Conservation (phyloP, 2,888 invertebrate genomes). For the Drosophila antonietae region DNA sequence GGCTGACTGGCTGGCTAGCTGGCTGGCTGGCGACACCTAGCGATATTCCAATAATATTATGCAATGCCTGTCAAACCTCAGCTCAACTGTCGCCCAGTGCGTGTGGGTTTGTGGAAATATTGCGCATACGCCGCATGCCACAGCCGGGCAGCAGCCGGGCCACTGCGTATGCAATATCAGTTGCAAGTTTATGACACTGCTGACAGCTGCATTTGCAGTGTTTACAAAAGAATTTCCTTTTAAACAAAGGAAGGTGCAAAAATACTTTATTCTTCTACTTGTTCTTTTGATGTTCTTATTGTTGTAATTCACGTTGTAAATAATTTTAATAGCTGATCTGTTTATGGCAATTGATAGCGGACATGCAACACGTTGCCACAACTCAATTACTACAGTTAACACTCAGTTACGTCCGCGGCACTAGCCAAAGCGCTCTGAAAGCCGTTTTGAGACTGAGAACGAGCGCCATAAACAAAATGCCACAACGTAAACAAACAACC, state of each 20-base stretch:
- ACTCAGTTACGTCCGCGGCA: conserved; percentile 55
- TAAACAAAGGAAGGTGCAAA: conserved; percentile 62
- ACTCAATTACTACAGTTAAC: conserved; percentile 2
- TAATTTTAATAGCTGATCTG: conserved; percentile 23
- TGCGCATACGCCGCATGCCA: conserved; percentile 60
- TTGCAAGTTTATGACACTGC: conserved; percentile 18
- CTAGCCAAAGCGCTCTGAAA: conserved; percentile 72
- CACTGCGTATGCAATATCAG: conserved; percentile 28
- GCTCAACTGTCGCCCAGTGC: conserved; percentile 46
- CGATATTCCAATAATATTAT: conserved; percentile 42
- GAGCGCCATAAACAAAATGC: conserved; percentile 48
- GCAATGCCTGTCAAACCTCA: conserved; percentile 47
- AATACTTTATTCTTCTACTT: conserved; percentile 34
- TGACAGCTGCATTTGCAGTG: conserved; percentile 32
- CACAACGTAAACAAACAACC: conserved; percentile 41
- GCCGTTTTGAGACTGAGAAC: conserved; percentile 83
- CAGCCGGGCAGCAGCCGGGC: conserved; percentile 1
- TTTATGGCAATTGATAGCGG: conserved; percentile 46
- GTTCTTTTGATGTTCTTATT: conserved; percentile 27
- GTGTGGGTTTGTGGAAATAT: conserved; percentile 30
- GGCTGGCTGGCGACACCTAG: conserved; percentile 19
- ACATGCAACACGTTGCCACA: conserved; percentile 72
- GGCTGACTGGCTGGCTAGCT: background rate
- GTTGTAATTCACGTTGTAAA: conserved; percentile 38
- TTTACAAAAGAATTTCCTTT: conserved; percentile 48